Conservation (phyloP, 2,888 invertebrate genomes). For the Chloroclystis v-ata region DNA sequence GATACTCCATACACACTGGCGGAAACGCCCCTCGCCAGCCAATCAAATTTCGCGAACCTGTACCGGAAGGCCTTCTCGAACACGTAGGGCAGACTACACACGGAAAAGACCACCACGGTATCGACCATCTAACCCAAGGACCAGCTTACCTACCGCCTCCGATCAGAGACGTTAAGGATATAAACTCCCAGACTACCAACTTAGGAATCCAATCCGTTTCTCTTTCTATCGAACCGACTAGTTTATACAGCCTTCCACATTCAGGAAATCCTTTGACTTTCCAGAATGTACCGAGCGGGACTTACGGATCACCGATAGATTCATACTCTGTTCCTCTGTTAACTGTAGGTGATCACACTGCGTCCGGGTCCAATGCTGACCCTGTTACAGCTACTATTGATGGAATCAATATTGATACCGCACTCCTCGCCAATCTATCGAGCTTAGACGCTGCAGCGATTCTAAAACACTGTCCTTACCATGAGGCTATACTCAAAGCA, state of each 20-base stretch:
- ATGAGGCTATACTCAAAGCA: slow-evolving; percentile 70
- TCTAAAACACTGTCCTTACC: slow-evolving; percentile 72
- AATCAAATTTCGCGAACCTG: slow-evolving; percentile 84
- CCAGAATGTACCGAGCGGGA: slow-evolving; percentile 53
- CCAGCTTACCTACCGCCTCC: slow-evolving; percentile 82
- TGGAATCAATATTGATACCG: slow-evolving; percentile 61
- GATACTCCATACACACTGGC: slow-evolving; percentile 58
- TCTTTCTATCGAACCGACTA: slow-evolving; percentile 70
- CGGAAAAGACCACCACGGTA: slow-evolving; percentile 79
- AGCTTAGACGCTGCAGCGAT: slow-evolving; percentile 69
- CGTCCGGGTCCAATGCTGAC: slow-evolving; percentile 61
- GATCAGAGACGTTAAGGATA: slow-evolving; percentile 77
- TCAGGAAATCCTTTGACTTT: slow-evolving; percentile 67
- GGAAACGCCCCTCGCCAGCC: slow-evolving; percentile 77
- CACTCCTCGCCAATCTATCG: slow-evolving; percentile 55
- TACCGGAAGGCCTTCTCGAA: slow-evolving; percentile 83
- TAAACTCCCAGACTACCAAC: slow-evolving; percentile 43
- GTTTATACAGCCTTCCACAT: slow-evolving; percentile 74
- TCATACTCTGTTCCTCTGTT: slow-evolving; percentile 74
- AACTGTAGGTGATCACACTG: slow-evolving; percentile 72
- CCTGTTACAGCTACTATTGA: slow-evolving; percentile 62
- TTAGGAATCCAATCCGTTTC: slow-evolving; percentile 50
- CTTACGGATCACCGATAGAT: slow-evolving; percentile 68
- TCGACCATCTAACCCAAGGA: slow-evolving; percentile 71
- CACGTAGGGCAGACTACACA: slow-evolving; percentile 81